Base-by-base conservation (phyloP, 2,797 vertebrate species). In the Notolabrus celidotus region DNA sequence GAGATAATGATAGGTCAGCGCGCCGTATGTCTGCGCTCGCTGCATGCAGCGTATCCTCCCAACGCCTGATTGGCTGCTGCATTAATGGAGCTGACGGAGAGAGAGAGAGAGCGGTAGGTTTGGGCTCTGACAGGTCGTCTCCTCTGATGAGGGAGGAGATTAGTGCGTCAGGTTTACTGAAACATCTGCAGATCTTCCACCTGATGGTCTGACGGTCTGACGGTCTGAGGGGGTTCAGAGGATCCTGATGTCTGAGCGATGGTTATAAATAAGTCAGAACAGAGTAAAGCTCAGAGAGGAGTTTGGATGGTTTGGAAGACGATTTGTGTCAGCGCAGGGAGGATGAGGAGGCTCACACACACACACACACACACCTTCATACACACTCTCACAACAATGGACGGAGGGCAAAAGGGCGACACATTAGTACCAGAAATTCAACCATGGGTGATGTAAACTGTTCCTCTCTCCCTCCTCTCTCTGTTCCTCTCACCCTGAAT, bases 1-100 rank as follows among this genome's bases (percentile, higher is more conserved):
- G 79, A 86, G 86, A 89, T 92, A 90, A 93, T 92, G 84, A 87
- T 56, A 84, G 88, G 90, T 79, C 79, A 83, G 83, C 67, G 60
- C 59, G 65, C 82, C 80, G 73, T 83, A 72, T 87, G 88, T 74
- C 87, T 83, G 77, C 54, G 17, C 62, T 70, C 36, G 38, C 72
- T 63, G 50, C 63, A 29, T 54, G 43, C 55, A 63, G n/a, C 71
- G 43, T 71, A 74, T 88, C 66, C 76, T 77, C 7, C 29, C 70
- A 59, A 67, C 49, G 70, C 74, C 79, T 80, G 77, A 90, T 80
- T 73, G 75, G 62, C 64, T 68, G 63, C 67, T 25, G 81, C 73
- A 42, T 86, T 88, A 89, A 92, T 92, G 74, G 72, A 82, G 51
- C 79, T 75, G 85, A 92, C 85, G 83, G 82, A 79, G 71, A 83